These are phyloP conservation scores for Sphaerophoria rueppellii DNA, from an alignment of 2,888 invertebrate species.

Conservation along the genomic window DNA sequence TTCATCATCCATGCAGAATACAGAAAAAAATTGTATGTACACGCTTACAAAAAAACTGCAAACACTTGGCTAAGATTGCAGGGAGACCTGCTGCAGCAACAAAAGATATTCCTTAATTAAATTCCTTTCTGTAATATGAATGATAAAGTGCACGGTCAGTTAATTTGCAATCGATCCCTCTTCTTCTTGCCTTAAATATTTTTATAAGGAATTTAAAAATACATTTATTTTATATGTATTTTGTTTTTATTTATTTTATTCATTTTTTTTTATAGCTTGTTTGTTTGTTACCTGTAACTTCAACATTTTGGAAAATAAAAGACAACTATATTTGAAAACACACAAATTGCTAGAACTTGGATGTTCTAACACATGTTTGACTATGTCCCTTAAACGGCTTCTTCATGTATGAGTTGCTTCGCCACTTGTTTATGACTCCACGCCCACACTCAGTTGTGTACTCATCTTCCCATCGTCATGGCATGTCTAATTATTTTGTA, in stretches of 20 bases:
- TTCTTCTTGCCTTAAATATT: too few relatives aligned
- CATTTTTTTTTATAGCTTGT: too few relatives aligned
- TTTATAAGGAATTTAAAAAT: too few relatives aligned
- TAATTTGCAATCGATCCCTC: neutral
- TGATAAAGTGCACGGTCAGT: constrained; percentile 38
- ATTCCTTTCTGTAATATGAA: constrained; percentile 66
- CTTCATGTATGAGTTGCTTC: neutral
- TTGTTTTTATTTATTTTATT: too few relatives aligned
- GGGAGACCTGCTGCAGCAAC: constrained; percentile 53
- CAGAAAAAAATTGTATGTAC: neutral
- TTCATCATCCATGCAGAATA: neutral
- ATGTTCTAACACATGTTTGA: too few relatives aligned
- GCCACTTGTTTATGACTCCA: constrained; percentile 19
- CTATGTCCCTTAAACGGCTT: neutral
- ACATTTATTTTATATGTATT: too few relatives aligned
- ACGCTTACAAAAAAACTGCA: neutral
- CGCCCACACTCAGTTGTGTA: neutral
- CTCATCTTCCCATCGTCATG: constrained; percentile 22
- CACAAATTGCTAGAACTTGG: too few relatives aligned
- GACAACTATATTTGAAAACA: too few relatives aligned
- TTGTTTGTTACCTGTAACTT: too few relatives aligned
- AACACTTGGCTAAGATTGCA: constrained; percentile 12
- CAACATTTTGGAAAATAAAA: too few relatives aligned
- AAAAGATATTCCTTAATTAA: constrained; percentile 68
- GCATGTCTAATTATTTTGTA: constrained; percentile 42